These are phyloP conservation scores for Percopsis omiscomaycus DNA, from an alignment of 2,797 vertebrate genomes.

Conservation along the genomic window DNA sequence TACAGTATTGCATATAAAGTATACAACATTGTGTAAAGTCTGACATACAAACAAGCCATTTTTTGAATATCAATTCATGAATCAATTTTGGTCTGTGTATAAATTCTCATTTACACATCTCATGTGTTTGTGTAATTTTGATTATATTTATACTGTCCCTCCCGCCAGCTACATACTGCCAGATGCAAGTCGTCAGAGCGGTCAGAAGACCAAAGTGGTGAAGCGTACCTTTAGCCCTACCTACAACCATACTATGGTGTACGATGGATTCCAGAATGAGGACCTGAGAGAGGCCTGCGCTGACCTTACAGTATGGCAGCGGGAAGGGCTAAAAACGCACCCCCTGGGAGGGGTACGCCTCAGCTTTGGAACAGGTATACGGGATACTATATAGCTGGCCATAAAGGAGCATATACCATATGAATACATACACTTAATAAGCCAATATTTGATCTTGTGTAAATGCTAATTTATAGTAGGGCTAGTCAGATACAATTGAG, in stretches of 20 bases:
- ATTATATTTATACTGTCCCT: neutral
- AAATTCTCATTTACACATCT: no score
- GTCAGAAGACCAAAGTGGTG: constrained; percentile 88
- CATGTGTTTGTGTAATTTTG: neutral
- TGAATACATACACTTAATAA: no score
- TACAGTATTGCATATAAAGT: no score
- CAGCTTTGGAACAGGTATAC: constrained; percentile 88
- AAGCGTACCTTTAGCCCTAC: constrained; percentile 84
- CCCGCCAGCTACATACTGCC: constrained; percentile 88
- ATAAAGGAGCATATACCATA: no score
- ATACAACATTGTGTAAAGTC: no score
- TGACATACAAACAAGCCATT: no score
- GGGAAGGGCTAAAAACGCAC: constrained; percentile 73
- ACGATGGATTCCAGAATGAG: constrained; percentile 87
- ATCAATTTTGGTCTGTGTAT: no score
- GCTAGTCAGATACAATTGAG: no score
- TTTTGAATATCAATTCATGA: no score
- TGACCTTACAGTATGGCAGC: constrained; percentile 88
- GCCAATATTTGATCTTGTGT: no score
- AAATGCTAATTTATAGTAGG: no score
- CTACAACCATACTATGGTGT: constrained; percentile 99
- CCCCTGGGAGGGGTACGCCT: constrained; percentile 87
- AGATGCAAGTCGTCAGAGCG: constrained; percentile 85
- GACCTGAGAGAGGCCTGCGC: constrained; percentile 91
- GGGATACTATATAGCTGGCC: neutral